These are phyloP conservation scores for Pipistrellus kuhlii DNA, from an alignment of 2,797 vertebrate genomes.

Conservation along the genomic window DNA sequence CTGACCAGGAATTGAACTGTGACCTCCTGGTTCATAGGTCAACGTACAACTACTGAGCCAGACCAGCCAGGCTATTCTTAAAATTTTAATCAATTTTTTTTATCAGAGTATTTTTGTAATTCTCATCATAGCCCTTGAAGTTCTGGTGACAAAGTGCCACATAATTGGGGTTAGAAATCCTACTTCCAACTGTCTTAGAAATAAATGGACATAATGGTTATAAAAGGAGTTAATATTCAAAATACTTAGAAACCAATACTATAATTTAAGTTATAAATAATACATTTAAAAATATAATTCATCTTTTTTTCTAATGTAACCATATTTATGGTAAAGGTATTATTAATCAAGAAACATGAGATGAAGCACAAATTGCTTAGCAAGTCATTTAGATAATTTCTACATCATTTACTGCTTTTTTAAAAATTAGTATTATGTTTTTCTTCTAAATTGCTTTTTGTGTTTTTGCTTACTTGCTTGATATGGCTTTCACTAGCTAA, in stretches of 20 bases:
- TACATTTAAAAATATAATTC: background rate
- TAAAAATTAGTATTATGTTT: background rate
- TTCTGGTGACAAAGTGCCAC: background rate
- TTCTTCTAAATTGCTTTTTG: background rate
- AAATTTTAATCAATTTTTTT: background rate
- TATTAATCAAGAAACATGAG: background rate
- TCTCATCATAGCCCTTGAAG: background rate
- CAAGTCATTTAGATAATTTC: slow-evolving; percentile 8
- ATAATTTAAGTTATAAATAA: background rate
- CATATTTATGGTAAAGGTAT: background rate
- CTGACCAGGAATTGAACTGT: too few relatives aligned
- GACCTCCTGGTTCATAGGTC: too few relatives aligned
- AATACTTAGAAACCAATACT: slow-evolving; percentile 8
- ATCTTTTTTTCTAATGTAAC: background rate
- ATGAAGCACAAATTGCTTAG: background rate
- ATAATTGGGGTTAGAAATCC: background rate
- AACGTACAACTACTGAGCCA: too few relatives aligned
- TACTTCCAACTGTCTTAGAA: background rate
- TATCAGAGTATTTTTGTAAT: background rate
- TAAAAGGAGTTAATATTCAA: background rate
- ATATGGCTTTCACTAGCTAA: background rate
- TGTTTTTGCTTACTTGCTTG: background rate
- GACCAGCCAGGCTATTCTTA: background rate
- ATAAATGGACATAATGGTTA: background rate
- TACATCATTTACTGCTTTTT: slow-evolving; percentile 5